These are phyloP conservation scores for Bombus polaris DNA, from an alignment of 1,140 invertebrate genomes.

Conservation along the genomic window DNA sequence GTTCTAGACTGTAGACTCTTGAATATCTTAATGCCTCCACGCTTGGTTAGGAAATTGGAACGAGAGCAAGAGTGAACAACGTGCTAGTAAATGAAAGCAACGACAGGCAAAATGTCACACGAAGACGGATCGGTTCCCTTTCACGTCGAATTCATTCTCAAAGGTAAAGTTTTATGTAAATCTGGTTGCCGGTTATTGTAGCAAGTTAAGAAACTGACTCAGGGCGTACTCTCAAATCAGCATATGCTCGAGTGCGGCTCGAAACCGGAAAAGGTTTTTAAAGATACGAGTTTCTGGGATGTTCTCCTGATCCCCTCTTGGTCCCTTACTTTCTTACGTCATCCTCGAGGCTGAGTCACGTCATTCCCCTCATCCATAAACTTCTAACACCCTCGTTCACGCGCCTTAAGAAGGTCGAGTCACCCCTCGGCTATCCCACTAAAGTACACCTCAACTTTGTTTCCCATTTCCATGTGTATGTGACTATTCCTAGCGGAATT, in stretches of 20 bases:
- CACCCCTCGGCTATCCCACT: slow-evolving; percentile 1
- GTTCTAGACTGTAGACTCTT: neutral
- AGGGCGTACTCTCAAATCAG: neutral
- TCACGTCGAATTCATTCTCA: neutral
- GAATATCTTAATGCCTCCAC: neutral
- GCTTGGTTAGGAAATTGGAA: neutral
- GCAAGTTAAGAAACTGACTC: neutral
- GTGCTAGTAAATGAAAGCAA: neutral
- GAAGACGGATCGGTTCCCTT: slow-evolving; percentile 1
- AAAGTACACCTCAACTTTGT: slow-evolving; percentile 5
- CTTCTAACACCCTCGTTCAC: slow-evolving; percentile 43
- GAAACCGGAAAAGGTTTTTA: neutral
- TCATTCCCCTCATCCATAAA: slow-evolving; percentile 44
- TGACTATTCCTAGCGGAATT: neutral
- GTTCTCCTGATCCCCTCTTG: neutral
- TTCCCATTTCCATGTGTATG: neutral
- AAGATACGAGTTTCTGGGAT: neutral
- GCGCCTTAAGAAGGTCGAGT: slow-evolving; percentile 16
- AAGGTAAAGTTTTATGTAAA: neutral
- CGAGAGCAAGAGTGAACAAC: neutral
- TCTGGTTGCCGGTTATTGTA: neutral
- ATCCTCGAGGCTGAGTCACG: slow-evolving; percentile 60
- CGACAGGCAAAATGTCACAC: neutral
- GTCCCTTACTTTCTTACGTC: slow-evolving; percentile 53
- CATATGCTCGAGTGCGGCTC: neutral